These are phyloP conservation scores for Encarsia formosa DNA, from an alignment of 2,888 invertebrate species.

Conservation along the genomic window DNA sequence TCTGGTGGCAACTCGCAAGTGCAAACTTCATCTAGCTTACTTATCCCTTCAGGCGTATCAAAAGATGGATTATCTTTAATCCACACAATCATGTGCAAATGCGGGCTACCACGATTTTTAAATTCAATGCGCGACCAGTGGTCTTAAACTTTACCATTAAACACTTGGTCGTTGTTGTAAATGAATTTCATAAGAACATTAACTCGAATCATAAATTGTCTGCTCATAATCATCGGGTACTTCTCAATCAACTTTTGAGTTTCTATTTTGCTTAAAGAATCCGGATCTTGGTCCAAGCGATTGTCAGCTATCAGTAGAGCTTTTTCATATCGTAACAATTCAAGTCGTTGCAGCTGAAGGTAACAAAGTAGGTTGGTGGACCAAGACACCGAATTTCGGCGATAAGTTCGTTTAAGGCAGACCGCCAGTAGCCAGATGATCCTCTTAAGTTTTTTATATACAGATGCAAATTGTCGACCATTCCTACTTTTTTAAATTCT, in stretches of 20 bases:
- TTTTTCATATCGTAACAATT: conserved; percentile 42
- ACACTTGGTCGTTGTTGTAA: conserved; percentile 18
- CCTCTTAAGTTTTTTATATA: too few relatives aligned
- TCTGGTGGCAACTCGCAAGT: conserved; percentile 23
- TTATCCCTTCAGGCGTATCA: conserved; percentile 28
- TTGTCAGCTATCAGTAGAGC: conserved; percentile 38
- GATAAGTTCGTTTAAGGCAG: conserved; percentile 35
- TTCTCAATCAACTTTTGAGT: neutral
- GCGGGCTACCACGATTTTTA: conserved; percentile 40
- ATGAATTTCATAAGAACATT: neutral
- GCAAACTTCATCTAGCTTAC: conserved; percentile 21
- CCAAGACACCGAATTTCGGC: conserved; percentile 38
- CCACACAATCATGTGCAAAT: conserved; percentile 41
- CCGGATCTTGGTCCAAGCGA: conserved; percentile 5
- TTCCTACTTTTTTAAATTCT: too few relatives aligned
- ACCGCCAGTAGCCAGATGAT: conserved; percentile 34
- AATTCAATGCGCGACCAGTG: conserved; percentile 40
- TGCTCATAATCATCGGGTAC: neutral
- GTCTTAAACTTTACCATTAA: conserved; percentile 28
- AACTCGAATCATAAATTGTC: neutral
- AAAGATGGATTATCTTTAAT: conserved; percentile 30
- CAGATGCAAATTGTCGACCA: too few relatives aligned
- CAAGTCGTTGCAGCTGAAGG: too few relatives aligned
- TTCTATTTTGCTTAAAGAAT: neutral
- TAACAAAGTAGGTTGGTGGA: too few relatives aligned